phyloP scores from a whole-genome alignment of 2,113 vertebrate species.

The Megaleporinus macrocephalus region DNA sequence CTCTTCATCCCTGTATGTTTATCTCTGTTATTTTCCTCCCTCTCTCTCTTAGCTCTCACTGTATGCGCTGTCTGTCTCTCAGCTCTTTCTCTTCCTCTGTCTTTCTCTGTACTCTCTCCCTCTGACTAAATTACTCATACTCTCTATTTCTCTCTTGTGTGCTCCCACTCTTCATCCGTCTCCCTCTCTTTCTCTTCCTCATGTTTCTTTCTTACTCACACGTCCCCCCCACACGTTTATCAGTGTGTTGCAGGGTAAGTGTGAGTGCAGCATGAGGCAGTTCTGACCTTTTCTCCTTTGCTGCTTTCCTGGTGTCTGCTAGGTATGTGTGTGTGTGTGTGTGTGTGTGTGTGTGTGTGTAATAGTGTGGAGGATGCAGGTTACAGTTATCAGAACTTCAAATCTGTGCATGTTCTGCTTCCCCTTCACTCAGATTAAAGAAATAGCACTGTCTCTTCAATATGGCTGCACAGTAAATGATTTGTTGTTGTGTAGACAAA shows the following conservation, averaged over 20 bases:
- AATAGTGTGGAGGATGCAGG: not conserved
- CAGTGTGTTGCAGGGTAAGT: not conserved
- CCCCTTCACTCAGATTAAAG: too few species aligned
- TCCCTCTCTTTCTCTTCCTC: not conserved
- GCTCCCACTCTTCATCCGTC: not conserved
- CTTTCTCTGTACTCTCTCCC: not conserved
- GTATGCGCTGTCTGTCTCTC: too few species aligned
- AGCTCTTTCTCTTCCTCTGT: too few species aligned
- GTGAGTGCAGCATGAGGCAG: conserved; percentile 24
- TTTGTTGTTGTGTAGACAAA: too few species aligned
- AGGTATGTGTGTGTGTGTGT: conserved; percentile 6
- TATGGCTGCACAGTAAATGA: too few species aligned
- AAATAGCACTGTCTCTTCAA: too few species aligned
- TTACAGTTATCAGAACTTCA: not conserved
- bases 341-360: not conserved
- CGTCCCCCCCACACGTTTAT: conserved; percentile 2
- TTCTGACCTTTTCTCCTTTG: conserved; percentile 40
- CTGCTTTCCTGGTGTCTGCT: conserved; percentile 42
- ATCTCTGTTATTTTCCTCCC: too few species aligned
- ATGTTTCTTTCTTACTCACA: not conserved
- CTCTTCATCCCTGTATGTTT: too few species aligned
- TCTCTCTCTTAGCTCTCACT: too few species aligned
- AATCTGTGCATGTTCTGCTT: not conserved
- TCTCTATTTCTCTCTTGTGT: not conserved
- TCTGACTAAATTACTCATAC: not conserved